Base-by-base conservation (phyloP, 2,888 invertebrate species). In the Platycheirus albimanus region DNA sequence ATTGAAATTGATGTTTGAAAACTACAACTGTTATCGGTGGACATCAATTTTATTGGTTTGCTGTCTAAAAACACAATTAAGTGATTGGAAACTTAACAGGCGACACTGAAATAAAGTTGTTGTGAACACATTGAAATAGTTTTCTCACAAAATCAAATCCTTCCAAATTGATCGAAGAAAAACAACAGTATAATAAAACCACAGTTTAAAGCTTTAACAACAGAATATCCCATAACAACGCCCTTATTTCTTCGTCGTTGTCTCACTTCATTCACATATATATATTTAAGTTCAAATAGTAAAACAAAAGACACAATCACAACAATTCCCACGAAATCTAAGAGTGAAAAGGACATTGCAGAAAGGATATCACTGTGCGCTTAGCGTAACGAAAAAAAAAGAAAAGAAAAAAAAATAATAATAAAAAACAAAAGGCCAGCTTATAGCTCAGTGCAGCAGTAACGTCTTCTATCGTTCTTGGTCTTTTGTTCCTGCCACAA, bases 251-350 rank as follows among this genome's bases (percentile, higher is more conserved):
- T 2, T 36, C 33, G 33, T 7, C 1, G 17, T 41, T 49, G 19
- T 19, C 41, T 61, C 43, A 63, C 11, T 67, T 49, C n/a, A n/a
- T n/a, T n/a, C n/a, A n/a, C n/a, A n/a, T 69, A 69, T 61, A 15
- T 15, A 24, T 61, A 61, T 61, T 61, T 61, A 61, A 61, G 61
- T 61, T 54, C 17, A 54, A 75, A 63, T 72, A 72, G 58, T 61
- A 67, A 63, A 63, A 70, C 58, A 77, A 78, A 81, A 71, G 28
- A 80, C 20, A 69, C 81, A 81, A 77, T 81, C 77, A 67, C 45
- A 47, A 45, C 56, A 47, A 58, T 75, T 79, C 67, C 28, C 77
- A 81, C 77, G 81, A 81, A 81, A 81, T 67, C 71, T 36, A 66
- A 72, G 41, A 58, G 71, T 47, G 66, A 45, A 19, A 47, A 64